Base-by-base conservation (phyloP, 2,888 invertebrate genomes). In the Monoplex corrugatus region DNA sequence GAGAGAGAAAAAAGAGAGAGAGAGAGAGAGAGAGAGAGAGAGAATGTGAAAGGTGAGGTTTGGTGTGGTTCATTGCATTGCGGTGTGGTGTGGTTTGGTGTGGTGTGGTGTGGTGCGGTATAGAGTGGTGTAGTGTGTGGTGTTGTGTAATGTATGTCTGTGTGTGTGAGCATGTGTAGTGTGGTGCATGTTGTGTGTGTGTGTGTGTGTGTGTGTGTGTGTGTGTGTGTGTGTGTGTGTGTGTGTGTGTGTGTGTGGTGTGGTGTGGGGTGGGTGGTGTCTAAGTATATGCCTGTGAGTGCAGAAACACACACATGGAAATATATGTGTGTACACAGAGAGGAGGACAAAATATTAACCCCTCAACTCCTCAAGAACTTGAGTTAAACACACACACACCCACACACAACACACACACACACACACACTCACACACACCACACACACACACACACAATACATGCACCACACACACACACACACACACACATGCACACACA, bases 11-110 rank as follows among this genome's bases (percentile, higher is more conserved):
- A 63, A 23, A 63, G 63, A 23, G 63, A 63, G 63, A 63, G 63
- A 63, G 63, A 63, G 63, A 63, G 63, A 63, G 63, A 63, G 63
- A 38, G 38, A 57, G 45, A 45, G 38, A 85, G 44, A 84, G 43
- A 40, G 40, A 75, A 28, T 28, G 63, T 28, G 63, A 63, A 23
- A 63, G 23, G n/a, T n/a, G n/a, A n/a, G n/a, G n/a, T n/a, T n/a
- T n/a, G n/a, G n/a, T n/a, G n/a, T n/a, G n/a, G 57, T 57, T 57
- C 28, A 10, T 2, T 57, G 10, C 28, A 5, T 5, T 57, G 16
- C 57, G 10, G 57, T 1, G 28, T 57, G 10, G 28, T 57, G 57
- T 57, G 57, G 19, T 57, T 57, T 2, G 16, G 2, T 57, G n/a
- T n/a, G n/a, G n/a, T n/a, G n/a, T n/a, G n/a, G n/a, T n/a, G n/a